These are phyloP conservation scores for Drosophila ficusphila DNA, from an alignment of 1,140 invertebrate genomes.

Conservation along the genomic window DNA sequence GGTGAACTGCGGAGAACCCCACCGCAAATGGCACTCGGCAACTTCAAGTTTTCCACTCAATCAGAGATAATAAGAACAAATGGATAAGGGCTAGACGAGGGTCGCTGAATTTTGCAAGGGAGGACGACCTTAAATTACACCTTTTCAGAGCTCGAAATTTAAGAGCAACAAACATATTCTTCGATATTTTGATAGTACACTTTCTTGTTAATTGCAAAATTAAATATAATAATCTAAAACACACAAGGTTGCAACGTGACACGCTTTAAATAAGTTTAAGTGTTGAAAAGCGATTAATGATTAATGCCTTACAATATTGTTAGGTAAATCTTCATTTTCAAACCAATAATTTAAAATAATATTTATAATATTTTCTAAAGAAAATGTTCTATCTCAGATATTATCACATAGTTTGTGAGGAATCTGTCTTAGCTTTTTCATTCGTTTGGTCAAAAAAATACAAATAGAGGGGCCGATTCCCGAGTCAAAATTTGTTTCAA, in stretches of 20 bases:
- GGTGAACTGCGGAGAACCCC: background rate
- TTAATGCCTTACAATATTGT: no score
- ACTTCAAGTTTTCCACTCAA: constrained; percentile 39
- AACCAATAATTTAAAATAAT: no score
- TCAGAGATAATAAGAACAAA: constrained; percentile 41
- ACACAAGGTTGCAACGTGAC: no score
- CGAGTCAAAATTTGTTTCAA: constrained; percentile 1
- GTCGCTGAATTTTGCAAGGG: background rate
- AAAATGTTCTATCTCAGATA: no score
- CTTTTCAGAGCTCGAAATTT: background rate
- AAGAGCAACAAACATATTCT: background rate
- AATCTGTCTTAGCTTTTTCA: background rate
- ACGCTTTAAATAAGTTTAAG: no score
- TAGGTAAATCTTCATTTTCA: no score
- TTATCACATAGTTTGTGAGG: background rate
- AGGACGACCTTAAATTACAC: background rate
- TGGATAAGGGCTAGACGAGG: background rate
- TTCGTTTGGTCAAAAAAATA: background rate
- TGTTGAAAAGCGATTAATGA: no score
- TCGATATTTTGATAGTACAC: no score
- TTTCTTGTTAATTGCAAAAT: no score
- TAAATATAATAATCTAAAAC: no score
- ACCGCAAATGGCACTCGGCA: background rate
- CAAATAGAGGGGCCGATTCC: background rate
- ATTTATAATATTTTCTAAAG: no score